Percentiles rank a stretch among this genome's conserved stretches.
Evolutionary conservation across 2,888 invertebrate species (phyloP).

Genomic region (Allacma fusca): DNA sequence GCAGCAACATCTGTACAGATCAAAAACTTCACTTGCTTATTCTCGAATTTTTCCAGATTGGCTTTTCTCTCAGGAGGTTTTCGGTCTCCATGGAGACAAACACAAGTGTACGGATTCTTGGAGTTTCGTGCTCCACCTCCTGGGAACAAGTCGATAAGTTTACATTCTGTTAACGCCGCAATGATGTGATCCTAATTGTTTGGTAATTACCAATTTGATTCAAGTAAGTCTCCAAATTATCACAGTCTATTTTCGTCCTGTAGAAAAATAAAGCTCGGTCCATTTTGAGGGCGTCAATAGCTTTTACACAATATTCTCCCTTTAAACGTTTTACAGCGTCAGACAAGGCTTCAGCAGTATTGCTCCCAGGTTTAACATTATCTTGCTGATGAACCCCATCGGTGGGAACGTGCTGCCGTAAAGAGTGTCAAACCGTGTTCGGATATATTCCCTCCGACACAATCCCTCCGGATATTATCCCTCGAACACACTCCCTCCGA

Average conservation of each 20-base stretch:
- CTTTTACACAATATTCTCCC: conserved; percentile 90
- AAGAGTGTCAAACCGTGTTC: no score
- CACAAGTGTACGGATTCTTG: conserved; percentile 70
- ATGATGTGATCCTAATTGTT: no score
- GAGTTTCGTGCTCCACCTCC: conserved; percentile 60
- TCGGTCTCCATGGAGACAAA: conserved; percentile 95
- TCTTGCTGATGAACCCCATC: conserved; percentile 90
- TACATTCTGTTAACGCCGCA: no score
- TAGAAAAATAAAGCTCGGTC: conserved; percentile 96
- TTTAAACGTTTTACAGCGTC: conserved; percentile 98
- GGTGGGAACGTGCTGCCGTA: conserved; percentile 76
- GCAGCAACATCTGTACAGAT: conserved; percentile 99
- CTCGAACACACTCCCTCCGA: no score
- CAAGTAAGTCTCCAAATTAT: conserved; percentile 91
- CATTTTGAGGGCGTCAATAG: conserved; percentile 95
- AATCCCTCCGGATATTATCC: no score
- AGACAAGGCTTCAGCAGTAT: conserved; percentile 84
- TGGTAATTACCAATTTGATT: conserved; percentile 70
- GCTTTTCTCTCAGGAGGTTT: conserved; percentile 89
- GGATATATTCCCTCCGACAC: no score
- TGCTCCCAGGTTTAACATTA: conserved; percentile 78
- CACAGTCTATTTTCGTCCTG: conserved; percentile 97
- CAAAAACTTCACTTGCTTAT: conserved; percentile 80
- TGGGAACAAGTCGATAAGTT: conserved; percentile 4
- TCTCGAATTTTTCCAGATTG: conserved; percentile 92